These are phyloP conservation scores for Macrotus californicus DNA, from an alignment of 2,113 vertebrate species.

Conservation along the genomic window DNA sequence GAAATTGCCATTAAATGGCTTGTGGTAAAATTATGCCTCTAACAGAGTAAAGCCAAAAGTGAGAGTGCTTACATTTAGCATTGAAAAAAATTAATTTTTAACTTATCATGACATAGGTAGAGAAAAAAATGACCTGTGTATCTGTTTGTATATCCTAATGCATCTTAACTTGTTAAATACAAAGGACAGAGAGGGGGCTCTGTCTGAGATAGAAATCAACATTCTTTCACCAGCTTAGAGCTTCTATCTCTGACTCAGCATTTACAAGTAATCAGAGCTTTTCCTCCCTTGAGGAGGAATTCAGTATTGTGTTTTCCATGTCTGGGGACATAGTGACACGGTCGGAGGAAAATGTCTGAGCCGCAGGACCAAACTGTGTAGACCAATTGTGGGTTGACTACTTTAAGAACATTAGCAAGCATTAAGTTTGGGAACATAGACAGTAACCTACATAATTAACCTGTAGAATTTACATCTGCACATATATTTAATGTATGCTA, in stretches of 20 bases:
- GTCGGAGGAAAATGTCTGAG: neutral
- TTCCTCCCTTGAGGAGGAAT: neutral
- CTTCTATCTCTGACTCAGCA: neutral
- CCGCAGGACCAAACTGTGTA: neutral
- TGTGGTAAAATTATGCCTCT: neutral
- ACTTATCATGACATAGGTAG: neutral
- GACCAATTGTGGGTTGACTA: neutral
- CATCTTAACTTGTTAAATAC: constrained; percentile 8
- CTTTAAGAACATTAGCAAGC: neutral
- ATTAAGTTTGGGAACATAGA: neutral
- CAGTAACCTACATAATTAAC: neutral
- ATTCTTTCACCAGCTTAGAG: neutral
- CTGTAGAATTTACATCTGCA: neutral
- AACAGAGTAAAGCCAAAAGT: constrained; percentile 20
- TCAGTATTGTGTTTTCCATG: neutral
- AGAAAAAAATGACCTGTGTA: neutral
- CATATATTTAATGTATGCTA: neutral
- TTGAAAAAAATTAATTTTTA: constrained; percentile 34
- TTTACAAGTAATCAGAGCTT: neutral
- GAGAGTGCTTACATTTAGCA: neutral
- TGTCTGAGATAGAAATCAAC: neutral
- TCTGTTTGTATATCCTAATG: constrained; percentile 6
- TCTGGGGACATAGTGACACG: neutral
- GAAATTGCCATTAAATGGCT: neutral
- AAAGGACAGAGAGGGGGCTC: neutral